Conservation (phyloP, 1,140 invertebrate genomes). For the Dolichoris vasculosae region DNA sequence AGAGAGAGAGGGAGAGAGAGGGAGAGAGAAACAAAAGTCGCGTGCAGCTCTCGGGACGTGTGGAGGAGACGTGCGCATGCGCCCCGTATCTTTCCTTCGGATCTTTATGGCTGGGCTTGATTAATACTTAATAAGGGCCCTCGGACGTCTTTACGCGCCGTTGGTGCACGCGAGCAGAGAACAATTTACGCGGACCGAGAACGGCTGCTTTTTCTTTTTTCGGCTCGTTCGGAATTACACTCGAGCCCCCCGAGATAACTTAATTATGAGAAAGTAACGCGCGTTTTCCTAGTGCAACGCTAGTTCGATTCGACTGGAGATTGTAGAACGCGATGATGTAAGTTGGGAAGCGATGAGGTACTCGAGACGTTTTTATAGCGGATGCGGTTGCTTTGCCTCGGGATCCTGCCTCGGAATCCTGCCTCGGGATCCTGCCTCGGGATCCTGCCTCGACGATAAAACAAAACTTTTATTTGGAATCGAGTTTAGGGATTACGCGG, state of each 20-base stretch:
- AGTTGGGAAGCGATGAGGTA: conserved; percentile 1
- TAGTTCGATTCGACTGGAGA: background rate
- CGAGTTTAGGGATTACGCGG: background rate
- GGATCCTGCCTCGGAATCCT: background rate
- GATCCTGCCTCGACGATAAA: background rate
- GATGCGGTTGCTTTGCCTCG: background rate
- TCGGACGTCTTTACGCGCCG: conserved; percentile 27
- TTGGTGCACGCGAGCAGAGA: background rate
- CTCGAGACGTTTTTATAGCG: background rate
- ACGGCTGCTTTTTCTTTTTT: background rate
- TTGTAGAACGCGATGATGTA: conserved; percentile 7
- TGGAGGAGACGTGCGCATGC: background rate
- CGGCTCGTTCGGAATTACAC: background rate
- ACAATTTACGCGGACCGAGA: background rate
- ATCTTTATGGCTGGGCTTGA: conserved; percentile 44
- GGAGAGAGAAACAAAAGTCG: too few species aligned
- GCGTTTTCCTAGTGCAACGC: background rate
- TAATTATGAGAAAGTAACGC: background rate
- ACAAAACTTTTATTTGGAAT: background rate
- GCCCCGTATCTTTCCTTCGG: conserved; percentile 31
- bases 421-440: too few species aligned
- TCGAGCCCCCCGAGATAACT: background rate
- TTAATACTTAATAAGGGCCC: conserved; percentile 38
- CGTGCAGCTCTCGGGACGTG: background rate
- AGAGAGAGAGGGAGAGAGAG: too few species aligned